Percentiles rank a stretch among this genome's conserved stretches.
These are phyloP conservation scores for Luehdorfia chinensis DNA, from an alignment of 1,140 invertebrate species.

Conservation along the genomic window DNA sequence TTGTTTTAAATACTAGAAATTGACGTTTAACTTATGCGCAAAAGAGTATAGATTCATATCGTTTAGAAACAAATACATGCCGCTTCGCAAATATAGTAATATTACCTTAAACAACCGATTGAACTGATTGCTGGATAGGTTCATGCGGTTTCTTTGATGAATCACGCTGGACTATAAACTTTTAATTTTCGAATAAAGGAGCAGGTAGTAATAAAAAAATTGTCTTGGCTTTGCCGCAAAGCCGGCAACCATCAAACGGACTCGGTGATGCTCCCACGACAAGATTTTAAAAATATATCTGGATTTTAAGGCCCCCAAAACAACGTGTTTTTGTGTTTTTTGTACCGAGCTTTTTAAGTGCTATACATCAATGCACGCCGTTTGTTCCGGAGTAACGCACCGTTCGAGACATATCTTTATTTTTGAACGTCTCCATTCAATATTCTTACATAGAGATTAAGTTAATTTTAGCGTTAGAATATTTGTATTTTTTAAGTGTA, in stretches of 20 bases:
- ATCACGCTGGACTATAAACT: slow-evolving; percentile 46
- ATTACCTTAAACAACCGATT: too few relatives aligned
- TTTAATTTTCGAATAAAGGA: slow-evolving; percentile 57
- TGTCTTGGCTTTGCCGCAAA: slow-evolving; percentile 39
- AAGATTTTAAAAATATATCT: slow-evolving; percentile 61
- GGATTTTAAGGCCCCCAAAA: slow-evolving; percentile 41
- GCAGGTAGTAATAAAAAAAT: slow-evolving; percentile 64
- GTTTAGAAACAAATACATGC: too few relatives aligned
- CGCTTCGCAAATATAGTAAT: too few relatives aligned
- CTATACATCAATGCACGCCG: slow-evolving; percentile 1
- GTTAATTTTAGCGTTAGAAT: too few relatives aligned
- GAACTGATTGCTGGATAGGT: not conserved
- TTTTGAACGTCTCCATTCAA: slow-evolving; percentile 16
- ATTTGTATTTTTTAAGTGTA: too few relatives aligned
- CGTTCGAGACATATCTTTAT: slow-evolving; percentile 12
- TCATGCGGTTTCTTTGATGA: slow-evolving; percentile 49
- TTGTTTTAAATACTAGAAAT: too few relatives aligned
- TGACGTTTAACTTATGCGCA: too few relatives aligned
- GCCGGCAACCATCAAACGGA: slow-evolving; percentile 63
- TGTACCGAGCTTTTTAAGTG: slow-evolving; percentile 23
- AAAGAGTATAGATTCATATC: too few relatives aligned
- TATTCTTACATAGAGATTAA: too few relatives aligned
- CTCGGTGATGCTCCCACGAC: slow-evolving; percentile 55
- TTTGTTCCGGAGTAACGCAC: slow-evolving; percentile 7
- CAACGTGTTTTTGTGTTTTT: slow-evolving; percentile 35